Percentiles rank a stretch among this genome's conserved stretches.
Evolutionary conservation across 2,113 vertebrate species (phyloP).

Genomic region (Bungarus multicinctus): DNA sequence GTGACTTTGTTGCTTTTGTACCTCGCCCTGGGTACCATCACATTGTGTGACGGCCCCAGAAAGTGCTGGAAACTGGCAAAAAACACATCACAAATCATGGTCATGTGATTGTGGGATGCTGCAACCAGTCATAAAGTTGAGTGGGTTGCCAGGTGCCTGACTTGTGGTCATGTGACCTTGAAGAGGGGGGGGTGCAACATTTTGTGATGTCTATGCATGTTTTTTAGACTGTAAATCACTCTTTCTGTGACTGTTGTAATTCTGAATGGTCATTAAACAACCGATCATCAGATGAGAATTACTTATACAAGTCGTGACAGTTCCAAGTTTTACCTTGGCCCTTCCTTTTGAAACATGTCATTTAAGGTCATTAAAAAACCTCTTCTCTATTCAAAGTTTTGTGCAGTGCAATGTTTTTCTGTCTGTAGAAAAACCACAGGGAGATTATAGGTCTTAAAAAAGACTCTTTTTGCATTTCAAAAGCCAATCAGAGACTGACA

Average conservation of each 20-base stretch:
- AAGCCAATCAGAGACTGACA: constrained; percentile 35
- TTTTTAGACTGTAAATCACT: not conserved
- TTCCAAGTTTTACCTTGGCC: too few relatives aligned
- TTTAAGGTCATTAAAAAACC: not conserved
- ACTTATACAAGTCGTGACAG: not conserved
- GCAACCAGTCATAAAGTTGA: not conserved
- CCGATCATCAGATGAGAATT: not conserved
- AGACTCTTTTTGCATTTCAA: constrained; percentile 64
- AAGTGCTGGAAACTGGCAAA: not conserved
- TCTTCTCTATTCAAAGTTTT: not conserved
- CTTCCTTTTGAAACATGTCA: accelerated
- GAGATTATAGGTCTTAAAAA: constrained; percentile 54
- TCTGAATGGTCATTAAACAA: not conserved
- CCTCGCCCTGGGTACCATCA: too few relatives aligned
- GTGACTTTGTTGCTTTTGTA: too few relatives aligned
- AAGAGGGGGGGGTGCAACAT: not conserved
- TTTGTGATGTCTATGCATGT: not conserved
- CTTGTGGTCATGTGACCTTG: not conserved
- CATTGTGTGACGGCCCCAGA: not conserved
- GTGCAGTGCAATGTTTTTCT: constrained; percentile 1
- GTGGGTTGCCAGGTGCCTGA: not conserved
- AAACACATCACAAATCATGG: not conserved
- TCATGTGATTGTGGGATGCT: not conserved
- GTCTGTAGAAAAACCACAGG: constrained; percentile 27
- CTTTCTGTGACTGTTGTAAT: not conserved